A percentile compares a stretch with the other conserved stretches of the same genome.
phyloP scores from a whole-genome alignment of 2,113 vertebrate genomes.

The Scytalopus superciliaris region DNA sequence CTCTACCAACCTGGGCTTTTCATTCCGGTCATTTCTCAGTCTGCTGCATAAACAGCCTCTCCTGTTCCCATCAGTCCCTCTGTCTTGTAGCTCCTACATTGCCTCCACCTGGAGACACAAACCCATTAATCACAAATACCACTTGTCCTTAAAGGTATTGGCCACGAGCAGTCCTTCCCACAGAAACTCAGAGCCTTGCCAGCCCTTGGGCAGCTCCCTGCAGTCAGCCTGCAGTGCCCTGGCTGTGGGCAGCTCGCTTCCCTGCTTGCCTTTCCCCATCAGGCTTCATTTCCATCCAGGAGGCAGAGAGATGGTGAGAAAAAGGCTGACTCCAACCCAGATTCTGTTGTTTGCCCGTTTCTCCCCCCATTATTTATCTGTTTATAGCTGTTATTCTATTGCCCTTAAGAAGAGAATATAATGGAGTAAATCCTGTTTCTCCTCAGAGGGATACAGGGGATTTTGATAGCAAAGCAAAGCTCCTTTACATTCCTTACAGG shows the following conservation, averaged over 20 bases:
- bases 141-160: neutral
- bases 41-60: neutral
- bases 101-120: neutral
- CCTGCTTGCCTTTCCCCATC: neutral
- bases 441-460: neutral
- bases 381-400: neutral
- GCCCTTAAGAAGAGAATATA: neutral
- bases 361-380: neutral
- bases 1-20: neutral
- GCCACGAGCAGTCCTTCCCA: neutral
- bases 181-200: neutral
- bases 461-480: neutral
- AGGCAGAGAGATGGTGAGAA: neutral
- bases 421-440: neutral
- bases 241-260: neutral
- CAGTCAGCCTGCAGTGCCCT: rapidly evolving
- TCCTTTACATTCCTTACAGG: neutral
- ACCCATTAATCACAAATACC: neutral
- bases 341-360: neutral
- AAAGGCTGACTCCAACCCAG: neutral
- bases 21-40: neutral
- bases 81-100: neutral
- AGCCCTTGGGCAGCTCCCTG: neutral
- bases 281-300: neutral
- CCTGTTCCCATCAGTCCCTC: neutral